These are phyloP conservation scores for Notarius lentiginosus DNA, from an alignment of 2,113 vertebrate species.

Conservation along the genomic window DNA sequence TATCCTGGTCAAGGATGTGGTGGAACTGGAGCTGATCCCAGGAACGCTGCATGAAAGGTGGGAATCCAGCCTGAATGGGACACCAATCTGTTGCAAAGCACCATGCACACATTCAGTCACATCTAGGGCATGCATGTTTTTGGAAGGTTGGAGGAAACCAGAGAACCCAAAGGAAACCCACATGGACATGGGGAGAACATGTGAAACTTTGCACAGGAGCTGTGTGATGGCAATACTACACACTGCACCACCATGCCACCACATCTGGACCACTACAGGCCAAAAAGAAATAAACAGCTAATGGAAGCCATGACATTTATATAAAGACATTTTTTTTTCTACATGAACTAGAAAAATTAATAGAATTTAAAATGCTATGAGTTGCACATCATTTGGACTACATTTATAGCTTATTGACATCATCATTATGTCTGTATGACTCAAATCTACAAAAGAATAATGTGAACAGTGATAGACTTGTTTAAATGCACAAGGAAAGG, in stretches of 20 bases:
- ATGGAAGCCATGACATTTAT: neutral
- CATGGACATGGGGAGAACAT: neutral
- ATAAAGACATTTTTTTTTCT: neutral
- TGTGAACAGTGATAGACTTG: neutral
- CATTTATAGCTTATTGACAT: neutral
- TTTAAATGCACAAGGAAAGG: neutral
- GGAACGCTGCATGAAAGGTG: neutral
- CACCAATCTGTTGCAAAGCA: neutral
- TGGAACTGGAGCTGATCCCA: neutral
- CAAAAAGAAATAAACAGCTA: neutral
- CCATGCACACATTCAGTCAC: neutral
- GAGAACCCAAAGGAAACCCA: neutral
- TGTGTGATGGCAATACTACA: neutral
- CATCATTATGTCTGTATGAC: neutral
- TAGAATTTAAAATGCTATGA: neutral
- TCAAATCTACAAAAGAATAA: neutral
- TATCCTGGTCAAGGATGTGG: neutral
- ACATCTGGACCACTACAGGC: neutral
- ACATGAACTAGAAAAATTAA: neutral
- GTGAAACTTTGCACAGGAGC: neutral
- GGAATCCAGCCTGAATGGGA: neutral
- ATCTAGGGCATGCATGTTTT: neutral
- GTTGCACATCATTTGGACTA: neutral
- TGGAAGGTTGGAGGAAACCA: neutral
- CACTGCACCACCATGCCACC: neutral